Percentiles rank a stretch among this genome's conserved stretches.
phyloP scores from a whole-genome alignment of 1,140 invertebrate genomes.

The Pentalonia nigronervosa region DNA sequence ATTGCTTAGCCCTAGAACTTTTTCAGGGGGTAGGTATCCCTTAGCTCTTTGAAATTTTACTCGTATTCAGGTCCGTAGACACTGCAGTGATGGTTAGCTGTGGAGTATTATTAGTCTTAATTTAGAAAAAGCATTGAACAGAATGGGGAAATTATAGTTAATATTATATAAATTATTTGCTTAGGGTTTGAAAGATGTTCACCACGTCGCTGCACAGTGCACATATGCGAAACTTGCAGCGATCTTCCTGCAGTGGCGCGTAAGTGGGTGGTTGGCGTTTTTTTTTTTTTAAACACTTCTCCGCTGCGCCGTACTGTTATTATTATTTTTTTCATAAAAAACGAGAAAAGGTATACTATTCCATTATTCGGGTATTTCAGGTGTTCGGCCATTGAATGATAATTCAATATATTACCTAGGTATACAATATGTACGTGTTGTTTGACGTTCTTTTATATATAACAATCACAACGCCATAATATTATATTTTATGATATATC shows the following conservation, averaged over 20 bases:
- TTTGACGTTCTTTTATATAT: neutral
- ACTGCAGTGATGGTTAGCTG: no score
- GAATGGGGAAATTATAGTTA: no score
- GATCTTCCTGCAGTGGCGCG: no score
- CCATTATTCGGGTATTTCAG: neutral
- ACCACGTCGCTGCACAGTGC: no score
- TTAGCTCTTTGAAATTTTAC: no score
- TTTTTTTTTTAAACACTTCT: neutral
- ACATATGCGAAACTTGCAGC: neutral
- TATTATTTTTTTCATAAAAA: neutral
- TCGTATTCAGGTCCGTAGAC: no score
- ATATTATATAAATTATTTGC: no score
- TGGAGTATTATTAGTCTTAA: no score
- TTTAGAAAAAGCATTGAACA: no score
- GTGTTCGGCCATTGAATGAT: neutral
- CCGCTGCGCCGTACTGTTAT: neutral
- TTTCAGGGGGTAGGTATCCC: no score
- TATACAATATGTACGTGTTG: neutral
- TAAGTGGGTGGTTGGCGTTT: neutral
- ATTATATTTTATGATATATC: neutral
- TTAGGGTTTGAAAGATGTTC: no score
- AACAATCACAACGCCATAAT: neutral
- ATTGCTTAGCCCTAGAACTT: no score
- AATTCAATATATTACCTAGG: neutral
- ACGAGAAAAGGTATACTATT: neutral